Base-by-base conservation (phyloP, 2,797 vertebrate genomes). In the Epinephelus coioides region DNA sequence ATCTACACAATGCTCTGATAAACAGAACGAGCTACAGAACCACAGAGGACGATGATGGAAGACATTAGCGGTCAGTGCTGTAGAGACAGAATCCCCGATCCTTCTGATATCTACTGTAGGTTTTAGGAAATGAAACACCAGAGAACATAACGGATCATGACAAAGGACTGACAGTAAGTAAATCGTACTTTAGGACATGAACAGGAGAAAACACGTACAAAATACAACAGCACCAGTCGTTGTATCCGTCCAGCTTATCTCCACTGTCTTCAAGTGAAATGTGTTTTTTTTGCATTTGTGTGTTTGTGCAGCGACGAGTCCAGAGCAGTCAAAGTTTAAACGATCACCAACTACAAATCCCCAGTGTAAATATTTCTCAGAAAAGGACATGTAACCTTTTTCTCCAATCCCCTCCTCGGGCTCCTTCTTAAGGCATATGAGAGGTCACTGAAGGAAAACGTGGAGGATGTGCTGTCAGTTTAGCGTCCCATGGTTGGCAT, bases 401-500 rank as follows among this genome's bases (percentile, higher is more conserved):
- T 17, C 14, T 6, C 51, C 1, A 34, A 34, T 55, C 54, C 9
- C 56, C 44, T 62, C 40, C 44, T 2, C 15, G 6, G 23, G 23
- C 19, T 60, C 69, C 51, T 61, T 78, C 50, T 74, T 91, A 91
- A 94, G 91, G 92, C 91, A 81, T 84, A 46, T 63, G 30, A 79
- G 74, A 78, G 77, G 78, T 86, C 86, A 79, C 21, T 62, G 65
- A 84, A 68, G 44, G 23, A 72, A 65, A 44, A 12, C 34, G 34
- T 8, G 34, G 34, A 34, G 43, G 46, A 63, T 64, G 65, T 53
- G 13, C 57, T 15, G 61, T 68, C 51, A 25, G 4, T 56, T 95
- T 95, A 99, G 84, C 95, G 97, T 79, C 97, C 97, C 97, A 98
- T 97, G 70, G 97, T 98, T 82, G 98, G 97, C 98, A 98, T 98